These are phyloP conservation scores for Cyprinus carpio DNA, from an alignment of 2,113 vertebrate species.

Conservation along the genomic window DNA sequence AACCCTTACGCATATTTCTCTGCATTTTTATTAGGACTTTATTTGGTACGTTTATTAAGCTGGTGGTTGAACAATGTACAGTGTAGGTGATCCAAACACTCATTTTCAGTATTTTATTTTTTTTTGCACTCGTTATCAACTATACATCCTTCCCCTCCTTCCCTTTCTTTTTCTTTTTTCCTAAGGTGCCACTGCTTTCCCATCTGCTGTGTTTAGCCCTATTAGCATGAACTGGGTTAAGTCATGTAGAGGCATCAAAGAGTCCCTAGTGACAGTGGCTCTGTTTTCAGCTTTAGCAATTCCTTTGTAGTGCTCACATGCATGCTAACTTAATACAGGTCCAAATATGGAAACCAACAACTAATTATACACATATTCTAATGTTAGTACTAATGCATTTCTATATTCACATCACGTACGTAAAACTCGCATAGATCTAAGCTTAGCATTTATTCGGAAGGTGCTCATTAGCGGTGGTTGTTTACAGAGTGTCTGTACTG, in stretches of 20 bases:
- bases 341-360: conserved; percentile 12
- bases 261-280: conserved; percentile 38
- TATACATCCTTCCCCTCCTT: conserved; percentile 27
- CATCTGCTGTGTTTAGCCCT: conserved; percentile 70
- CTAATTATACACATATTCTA: conserved; percentile 1
- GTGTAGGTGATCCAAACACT: too few relatives aligned
- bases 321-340: neutral
- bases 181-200: conserved; percentile 59
- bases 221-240: conserved; percentile 61
- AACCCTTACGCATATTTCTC: neutral
- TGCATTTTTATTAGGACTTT: neutral
- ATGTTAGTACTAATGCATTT: neutral
- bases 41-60: neutral
- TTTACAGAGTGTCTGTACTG: neutral
- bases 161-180: conserved; percentile 28
- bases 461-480: conserved; percentile 14
- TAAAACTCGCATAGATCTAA: neutral
- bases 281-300: conserved; percentile 19
- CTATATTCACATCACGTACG: neutral
- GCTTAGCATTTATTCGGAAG: neutral
- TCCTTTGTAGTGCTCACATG: conserved; percentile 20
- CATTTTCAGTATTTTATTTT: neutral
- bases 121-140: conserved; percentile 16
- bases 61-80: neutral
- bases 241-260: conserved; percentile 50